Evolutionary conservation across 1,140 invertebrate species (phyloP).

Genomic region (Drosophila kikkawai): DNA sequence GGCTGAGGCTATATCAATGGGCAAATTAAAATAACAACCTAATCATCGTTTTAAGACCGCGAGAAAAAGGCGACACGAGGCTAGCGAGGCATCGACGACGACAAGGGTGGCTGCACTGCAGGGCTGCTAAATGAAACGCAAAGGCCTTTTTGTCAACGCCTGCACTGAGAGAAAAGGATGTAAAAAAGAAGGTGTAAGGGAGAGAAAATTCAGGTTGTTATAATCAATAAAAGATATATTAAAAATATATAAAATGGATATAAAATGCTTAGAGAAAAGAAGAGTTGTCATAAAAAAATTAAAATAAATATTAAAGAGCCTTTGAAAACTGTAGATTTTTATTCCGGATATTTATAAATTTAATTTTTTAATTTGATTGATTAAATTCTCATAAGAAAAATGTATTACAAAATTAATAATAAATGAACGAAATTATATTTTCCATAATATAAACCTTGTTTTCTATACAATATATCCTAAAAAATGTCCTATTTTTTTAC

Average conservation of each 20-base stretch:
- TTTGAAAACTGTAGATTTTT: no score
- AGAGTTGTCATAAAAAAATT: no score
- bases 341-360: no score
- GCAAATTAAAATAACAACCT: constrained; percentile 85
- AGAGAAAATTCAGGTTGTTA: background rate
- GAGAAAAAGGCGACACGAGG: constrained; percentile 76
- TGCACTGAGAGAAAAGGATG: constrained; percentile 16
- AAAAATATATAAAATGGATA: background rate
- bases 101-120: constrained; percentile 50
- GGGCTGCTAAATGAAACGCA: constrained; percentile 79
- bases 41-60: constrained; percentile 85
- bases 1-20: constrained; percentile 82
- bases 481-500: background rate
- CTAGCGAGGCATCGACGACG: background rate
- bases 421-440: no score
- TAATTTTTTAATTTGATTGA: no score
- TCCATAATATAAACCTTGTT: no score
- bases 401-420: no score
- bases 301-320: no score
- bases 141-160: constrained; percentile 82
- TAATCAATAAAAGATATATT: background rate
- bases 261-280: no score
- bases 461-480: no score
- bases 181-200: no score
- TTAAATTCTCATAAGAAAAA: no score